phyloP scores from a whole-genome alignment of 2,797 vertebrate species.

The Micrastur ruficollis region DNA sequence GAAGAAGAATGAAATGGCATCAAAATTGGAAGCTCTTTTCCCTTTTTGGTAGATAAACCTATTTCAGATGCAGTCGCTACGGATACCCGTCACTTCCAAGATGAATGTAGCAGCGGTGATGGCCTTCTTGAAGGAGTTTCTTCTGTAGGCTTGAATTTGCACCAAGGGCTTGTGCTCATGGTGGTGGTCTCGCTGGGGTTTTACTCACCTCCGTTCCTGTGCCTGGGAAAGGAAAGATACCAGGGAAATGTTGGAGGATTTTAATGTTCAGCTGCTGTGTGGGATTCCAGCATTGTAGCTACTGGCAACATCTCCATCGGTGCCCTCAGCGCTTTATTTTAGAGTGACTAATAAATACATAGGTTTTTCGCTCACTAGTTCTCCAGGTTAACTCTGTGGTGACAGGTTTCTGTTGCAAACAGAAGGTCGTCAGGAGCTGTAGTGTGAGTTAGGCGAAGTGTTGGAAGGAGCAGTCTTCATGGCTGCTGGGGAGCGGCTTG shows the following conservation, averaged over 20 bases:
- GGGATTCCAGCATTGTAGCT: constrained; percentile 10
- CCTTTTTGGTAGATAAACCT: neutral
- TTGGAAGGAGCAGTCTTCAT: neutral
- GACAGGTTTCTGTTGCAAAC: neutral
- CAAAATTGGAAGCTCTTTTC: neutral
- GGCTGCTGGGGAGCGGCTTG: neutral
- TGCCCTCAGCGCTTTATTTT: neutral
- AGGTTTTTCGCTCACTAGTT: neutral
- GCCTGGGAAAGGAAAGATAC: neutral
- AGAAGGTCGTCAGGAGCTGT: neutral
- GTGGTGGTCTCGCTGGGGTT: neutral
- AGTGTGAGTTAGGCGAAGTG: neutral
- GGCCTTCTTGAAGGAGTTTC: neutral
- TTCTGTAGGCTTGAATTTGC: neutral
- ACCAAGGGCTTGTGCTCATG: neutral
- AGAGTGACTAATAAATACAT: neutral
- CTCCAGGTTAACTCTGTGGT: neutral
- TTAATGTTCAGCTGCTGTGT: neutral
- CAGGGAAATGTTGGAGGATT: neutral
- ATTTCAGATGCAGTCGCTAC: neutral
- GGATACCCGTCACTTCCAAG: neutral
- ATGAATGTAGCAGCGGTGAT: neutral
- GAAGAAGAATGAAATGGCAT: neutral
- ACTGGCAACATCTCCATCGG: neutral
- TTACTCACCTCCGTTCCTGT: neutral